These are phyloP conservation scores for Linurgus olivaceus DNA, from an alignment of 2,797 vertebrate species.

Conservation along the genomic window DNA sequence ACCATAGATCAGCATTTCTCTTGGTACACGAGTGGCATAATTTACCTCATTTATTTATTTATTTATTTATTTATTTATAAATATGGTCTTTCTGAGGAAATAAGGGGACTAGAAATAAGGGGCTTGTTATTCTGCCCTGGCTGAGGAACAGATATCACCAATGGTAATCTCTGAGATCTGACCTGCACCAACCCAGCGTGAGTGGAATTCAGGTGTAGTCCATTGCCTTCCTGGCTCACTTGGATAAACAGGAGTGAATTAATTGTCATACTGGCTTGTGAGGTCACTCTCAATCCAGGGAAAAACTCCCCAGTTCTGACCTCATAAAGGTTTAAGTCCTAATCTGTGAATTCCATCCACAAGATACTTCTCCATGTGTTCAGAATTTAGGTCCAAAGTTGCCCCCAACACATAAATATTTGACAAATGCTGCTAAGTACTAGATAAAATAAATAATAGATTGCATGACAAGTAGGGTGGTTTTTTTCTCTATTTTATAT, in stretches of 20 bases:
- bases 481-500: constrained; percentile 56
- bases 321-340: neutral
- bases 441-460: constrained; percentile 62
- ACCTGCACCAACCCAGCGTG: neutral
- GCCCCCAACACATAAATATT: neutral
- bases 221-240: neutral
- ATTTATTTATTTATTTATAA: neutral
- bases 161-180: neutral
- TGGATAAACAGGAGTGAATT: neutral
- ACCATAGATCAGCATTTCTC: neutral
- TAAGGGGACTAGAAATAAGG: neutral
- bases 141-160: neutral
- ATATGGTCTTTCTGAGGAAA: neutral
- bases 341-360: neutral
- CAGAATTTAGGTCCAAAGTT: neutral
- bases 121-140: neutral
- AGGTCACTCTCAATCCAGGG: neutral
- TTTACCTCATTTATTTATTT: neutral
- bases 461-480: neutral
- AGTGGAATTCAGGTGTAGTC: neutral
- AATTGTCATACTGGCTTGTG: neutral
- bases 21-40: neutral
- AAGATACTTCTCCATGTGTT: neutral
- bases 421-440: constrained; percentile 43
- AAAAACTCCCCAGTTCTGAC: neutral